These are phyloP conservation scores for Callospermophilus lateralis DNA, from an alignment of 2,113 vertebrate species.

Conservation along the genomic window DNA sequence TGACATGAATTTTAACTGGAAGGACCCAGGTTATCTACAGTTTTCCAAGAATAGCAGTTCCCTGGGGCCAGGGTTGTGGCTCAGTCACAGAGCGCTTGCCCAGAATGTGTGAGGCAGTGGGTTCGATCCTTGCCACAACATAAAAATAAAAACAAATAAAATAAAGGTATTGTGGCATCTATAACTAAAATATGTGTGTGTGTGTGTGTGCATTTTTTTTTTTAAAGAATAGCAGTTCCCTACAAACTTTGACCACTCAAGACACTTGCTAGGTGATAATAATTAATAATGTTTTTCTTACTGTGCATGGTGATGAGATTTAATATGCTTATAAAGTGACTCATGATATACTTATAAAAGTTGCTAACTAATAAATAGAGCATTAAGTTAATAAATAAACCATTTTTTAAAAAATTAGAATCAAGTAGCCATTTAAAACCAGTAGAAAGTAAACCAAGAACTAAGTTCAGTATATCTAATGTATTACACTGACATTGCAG, in stretches of 20 bases:
- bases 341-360: background rate
- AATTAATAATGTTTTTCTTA: background rate
- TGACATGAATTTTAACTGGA: background rate
- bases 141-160: too few relatives aligned
- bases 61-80: background rate
- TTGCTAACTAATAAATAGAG: background rate
- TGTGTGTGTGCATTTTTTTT: too few relatives aligned
- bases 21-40: background rate
- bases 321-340: background rate
- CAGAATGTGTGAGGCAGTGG: too few relatives aligned
- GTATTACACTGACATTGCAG: background rate
- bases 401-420: background rate
- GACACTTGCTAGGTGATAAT: background rate
- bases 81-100: too few relatives aligned
- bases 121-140: too few relatives aligned
- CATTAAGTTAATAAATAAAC: background rate
- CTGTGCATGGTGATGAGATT: background rate
- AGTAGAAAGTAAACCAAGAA: slow-evolving; percentile 1
- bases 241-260: background rate
- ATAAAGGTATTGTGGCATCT: too few relatives aligned
- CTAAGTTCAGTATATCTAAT: background rate
- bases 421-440: background rate
- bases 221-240: background rate
- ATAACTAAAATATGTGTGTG: too few relatives aligned
- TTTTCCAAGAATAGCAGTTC: background rate